These are phyloP conservation scores for Polypterus bichir DNA, from an alignment of 2,113 vertebrate species.

Conservation along the genomic window DNA sequence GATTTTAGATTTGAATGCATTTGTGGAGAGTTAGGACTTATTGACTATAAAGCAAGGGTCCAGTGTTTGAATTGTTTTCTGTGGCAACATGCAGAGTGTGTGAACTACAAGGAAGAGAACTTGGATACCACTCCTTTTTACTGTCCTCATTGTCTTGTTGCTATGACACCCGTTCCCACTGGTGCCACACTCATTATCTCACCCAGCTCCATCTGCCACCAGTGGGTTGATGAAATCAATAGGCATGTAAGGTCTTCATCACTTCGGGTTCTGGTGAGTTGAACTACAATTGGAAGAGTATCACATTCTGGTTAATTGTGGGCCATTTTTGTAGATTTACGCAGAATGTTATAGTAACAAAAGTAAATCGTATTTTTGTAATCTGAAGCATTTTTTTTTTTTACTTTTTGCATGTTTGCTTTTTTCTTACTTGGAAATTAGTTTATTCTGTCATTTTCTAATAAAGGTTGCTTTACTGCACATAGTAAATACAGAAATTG, in stretches of 20 bases:
- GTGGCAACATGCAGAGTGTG: conserved; percentile 92
- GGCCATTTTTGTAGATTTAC: background rate
- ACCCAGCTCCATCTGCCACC: conserved; percentile 93
- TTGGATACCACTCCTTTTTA: conserved; percentile 79
- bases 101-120: conserved; percentile 87
- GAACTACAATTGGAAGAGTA: conserved; percentile 3
- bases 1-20: conserved; percentile 91
- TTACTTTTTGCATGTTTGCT: too few relatives aligned
- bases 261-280: conserved; percentile 76
- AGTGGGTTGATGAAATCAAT: conserved; percentile 97
- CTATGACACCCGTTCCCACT: conserved; percentile 85
- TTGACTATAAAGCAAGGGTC: conserved; percentile 82
- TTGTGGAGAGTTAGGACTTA: conserved; percentile 76
- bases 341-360: too few relatives aligned
- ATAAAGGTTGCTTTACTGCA: too few relatives aligned
- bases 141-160: conserved; percentile 92
- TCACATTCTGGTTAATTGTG: background rate
- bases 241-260: conserved; percentile 81
- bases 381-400: too few relatives aligned
- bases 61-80: conserved; percentile 89
- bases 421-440: too few relatives aligned
- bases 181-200: conserved; percentile 93
- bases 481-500: too few relatives aligned
- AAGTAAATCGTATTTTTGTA: background rate
- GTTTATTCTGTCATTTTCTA: too few relatives aligned